Conservation (phyloP, 2,797 vertebrate genomes). For the Rachycentron canadum region DNA sequence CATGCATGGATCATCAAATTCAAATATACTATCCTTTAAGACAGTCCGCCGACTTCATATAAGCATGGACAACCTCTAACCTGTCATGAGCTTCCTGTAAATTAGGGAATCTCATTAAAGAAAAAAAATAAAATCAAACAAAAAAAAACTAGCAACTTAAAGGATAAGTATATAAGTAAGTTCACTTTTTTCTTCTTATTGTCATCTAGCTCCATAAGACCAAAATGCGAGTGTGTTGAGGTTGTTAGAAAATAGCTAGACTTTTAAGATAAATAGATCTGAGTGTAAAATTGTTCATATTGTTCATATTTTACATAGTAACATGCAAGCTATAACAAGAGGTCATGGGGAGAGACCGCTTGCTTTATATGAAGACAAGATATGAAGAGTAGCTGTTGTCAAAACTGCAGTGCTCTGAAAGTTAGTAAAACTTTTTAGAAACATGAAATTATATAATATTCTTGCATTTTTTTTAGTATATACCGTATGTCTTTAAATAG, state of each 20-base stretch:
- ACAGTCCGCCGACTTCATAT: not conserved
- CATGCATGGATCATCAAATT: constrained; percentile 14
- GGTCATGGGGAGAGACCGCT: no score
- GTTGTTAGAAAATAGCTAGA: not conserved
- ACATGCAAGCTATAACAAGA: no score
- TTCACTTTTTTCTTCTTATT: not conserved
- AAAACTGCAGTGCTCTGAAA: not conserved
- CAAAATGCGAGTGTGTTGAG: not conserved
- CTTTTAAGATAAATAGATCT: not conserved
- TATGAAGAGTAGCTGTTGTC: not conserved
- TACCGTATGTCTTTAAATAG: not conserved
- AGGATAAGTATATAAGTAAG: not conserved
- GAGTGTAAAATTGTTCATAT: not conserved
- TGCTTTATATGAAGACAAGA: not conserved
- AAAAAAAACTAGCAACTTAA: not conserved
- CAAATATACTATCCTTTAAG: not conserved
- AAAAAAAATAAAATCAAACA: no score
- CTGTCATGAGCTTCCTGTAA: not conserved
- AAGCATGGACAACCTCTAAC: not conserved
- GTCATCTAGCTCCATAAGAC: not conserved
- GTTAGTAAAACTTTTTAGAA: not conserved
- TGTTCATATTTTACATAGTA: no score
- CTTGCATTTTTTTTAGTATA: not conserved
- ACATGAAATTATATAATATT: not conserved
- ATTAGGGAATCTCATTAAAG: not conserved